Evolutionary conservation across 1,140 invertebrate genomes (phyloP).

Genomic region (Drosophila serrata): DNA sequence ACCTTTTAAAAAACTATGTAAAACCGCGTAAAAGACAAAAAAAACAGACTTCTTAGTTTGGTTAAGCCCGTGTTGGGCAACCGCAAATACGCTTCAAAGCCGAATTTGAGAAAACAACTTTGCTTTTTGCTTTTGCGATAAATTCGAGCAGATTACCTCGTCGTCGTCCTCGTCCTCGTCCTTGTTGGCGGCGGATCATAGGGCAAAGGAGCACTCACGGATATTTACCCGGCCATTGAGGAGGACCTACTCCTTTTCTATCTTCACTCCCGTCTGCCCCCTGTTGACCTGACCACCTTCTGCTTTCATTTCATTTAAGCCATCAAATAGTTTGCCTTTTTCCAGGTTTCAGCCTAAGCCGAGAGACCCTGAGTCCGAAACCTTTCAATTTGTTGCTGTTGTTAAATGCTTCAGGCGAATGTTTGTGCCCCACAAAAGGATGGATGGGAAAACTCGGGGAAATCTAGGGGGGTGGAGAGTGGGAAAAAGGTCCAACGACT

Average conservation of each 20-base stretch:
- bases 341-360: constrained; percentile 22
- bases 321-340: constrained; percentile 55
- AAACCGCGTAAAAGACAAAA: constrained; percentile 2
- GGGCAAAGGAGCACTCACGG: constrained; percentile 26
- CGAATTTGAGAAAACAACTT: constrained; percentile 14
- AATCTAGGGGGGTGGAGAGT: not conserved
- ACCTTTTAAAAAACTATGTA: not conserved
- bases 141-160: constrained; percentile 38
- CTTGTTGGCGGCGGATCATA: constrained; percentile 33
- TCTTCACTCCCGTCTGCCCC: not conserved
- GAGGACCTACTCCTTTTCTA: constrained; percentile 1
- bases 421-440: constrained; percentile 35
- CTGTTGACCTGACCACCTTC: not conserved
- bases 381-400: constrained; percentile 51
- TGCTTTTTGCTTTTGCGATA: constrained; percentile 19
- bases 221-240: constrained; percentile 22
- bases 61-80: constrained; percentile 6
- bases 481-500: constrained; percentile 2
- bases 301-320: constrained; percentile 42
- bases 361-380: constrained; percentile 11
- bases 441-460: not conserved
- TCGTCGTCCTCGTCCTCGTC: no score
- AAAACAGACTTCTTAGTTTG: constrained; percentile 1
- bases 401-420: constrained; percentile 31
- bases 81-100: constrained; percentile 33